Evolutionary conservation across 2,888 invertebrate genomes (phyloP).

Genomic region (Drosophila percnosoma): DNA sequence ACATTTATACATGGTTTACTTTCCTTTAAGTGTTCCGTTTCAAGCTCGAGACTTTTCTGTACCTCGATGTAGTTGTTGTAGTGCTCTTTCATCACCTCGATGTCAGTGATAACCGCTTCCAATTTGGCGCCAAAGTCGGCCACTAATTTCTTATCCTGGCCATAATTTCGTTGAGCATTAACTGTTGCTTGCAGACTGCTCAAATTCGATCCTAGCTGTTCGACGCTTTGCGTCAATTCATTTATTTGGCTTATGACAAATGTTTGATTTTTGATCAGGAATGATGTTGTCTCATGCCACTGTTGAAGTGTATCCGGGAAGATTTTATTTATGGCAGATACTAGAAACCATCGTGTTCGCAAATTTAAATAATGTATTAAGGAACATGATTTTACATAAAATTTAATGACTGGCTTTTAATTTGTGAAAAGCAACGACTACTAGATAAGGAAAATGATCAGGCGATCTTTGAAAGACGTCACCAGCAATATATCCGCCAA

Average conservation of each 20-base stretch:
- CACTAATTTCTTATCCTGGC: slow-evolving; percentile 83
- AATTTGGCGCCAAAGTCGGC: slow-evolving; percentile 84
- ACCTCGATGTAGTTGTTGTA: slow-evolving; percentile 77
- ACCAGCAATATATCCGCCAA: background rate
- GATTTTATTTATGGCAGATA: slow-evolving; percentile 89
- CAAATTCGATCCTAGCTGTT: slow-evolving; percentile 86
- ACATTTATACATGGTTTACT: background rate
- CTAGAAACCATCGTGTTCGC: slow-evolving; percentile 77
- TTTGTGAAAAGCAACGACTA: background rate
- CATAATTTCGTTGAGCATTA: slow-evolving; percentile 79
- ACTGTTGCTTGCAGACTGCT: slow-evolving; percentile 74
- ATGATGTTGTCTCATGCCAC: slow-evolving; percentile 89
- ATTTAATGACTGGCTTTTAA: background rate
- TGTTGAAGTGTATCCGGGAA: slow-evolving; percentile 90
- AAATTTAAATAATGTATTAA: background rate
- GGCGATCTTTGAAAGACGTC: background rate
- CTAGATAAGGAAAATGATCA: background rate
- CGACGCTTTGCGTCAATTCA: slow-evolving; percentile 87
- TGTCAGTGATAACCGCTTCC: slow-evolving; percentile 81
- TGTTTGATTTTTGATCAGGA: slow-evolving; percentile 89
- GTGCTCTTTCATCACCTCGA: slow-evolving; percentile 82
- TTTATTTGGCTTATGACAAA: slow-evolving; percentile 87
- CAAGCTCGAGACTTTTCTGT: slow-evolving; percentile 71
- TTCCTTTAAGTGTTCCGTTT: slow-evolving; percentile 69
- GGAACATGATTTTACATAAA: background rate